A percentile compares a stretch with the other conserved stretches of the same genome.
phyloP scores from a whole-genome alignment of 2,888 invertebrate genomes.

The Drosophila ezoana region DNA sequence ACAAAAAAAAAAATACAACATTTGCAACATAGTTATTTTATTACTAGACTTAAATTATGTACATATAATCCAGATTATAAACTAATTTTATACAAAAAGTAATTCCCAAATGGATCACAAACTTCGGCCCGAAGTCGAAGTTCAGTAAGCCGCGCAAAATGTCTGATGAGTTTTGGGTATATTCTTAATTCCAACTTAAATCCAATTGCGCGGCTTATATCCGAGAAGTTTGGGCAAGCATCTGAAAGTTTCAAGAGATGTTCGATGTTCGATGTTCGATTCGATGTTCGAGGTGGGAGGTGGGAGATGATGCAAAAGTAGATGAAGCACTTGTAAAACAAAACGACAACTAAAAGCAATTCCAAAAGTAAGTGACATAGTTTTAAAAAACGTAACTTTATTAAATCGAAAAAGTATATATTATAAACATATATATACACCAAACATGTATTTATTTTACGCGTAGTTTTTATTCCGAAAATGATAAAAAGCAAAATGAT shows the following conservation, averaged over 20 bases:
- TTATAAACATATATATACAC: conserved; percentile 47
- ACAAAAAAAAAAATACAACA: conserved; percentile 41
- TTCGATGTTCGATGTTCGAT: conserved; percentile 14
- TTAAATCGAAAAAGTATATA: conserved; percentile 56
- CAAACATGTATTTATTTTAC: conserved; percentile 75
- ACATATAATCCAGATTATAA: conserved; percentile 60
- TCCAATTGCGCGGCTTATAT: conserved; percentile 33
- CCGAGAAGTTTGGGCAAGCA: conserved; percentile 26
- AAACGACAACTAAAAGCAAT: conserved; percentile 81
- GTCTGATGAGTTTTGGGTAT: conserved; percentile 9
- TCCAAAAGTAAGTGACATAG: conserved; percentile 79
- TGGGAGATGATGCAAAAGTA: conserved; percentile 20
- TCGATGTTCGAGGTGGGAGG: background rate
- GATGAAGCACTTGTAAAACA: conserved; percentile 76
- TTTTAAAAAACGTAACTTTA: conserved; percentile 72
- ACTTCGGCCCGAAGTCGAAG: conserved; percentile 54
- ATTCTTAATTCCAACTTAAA: background rate
- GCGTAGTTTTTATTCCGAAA: conserved; percentile 76
- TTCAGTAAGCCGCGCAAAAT: conserved; percentile 42
- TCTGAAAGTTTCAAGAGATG: conserved; percentile 21
- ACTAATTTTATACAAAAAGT: conserved; percentile 67
- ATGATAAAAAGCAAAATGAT: conserved; percentile 1
- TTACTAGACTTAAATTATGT: conserved; percentile 67
- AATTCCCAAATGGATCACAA: conserved; percentile 24
- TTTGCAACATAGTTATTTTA: conserved; percentile 76